These are phyloP conservation scores for Stomatorhinus ivindoensis DNA, from an alignment of 2,113 vertebrate genomes.

Conservation along the genomic window DNA sequence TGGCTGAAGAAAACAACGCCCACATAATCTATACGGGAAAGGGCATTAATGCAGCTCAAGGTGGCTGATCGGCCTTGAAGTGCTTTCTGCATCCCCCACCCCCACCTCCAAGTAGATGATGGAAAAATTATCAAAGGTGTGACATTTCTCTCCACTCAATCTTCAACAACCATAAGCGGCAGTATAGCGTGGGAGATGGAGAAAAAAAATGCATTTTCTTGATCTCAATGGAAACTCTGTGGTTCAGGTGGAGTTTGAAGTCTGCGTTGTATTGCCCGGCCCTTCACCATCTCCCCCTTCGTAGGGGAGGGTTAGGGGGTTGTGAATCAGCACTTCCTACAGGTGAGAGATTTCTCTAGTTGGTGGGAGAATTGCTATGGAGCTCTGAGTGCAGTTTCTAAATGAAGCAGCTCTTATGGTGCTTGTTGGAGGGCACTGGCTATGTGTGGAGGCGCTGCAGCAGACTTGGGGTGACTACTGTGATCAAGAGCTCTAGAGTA, in stretches of 20 bases:
- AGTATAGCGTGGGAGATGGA: not conserved
- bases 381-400: not conserved
- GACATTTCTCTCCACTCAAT: not conserved
- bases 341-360: not conserved
- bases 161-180: not conserved
- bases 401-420: not conserved
- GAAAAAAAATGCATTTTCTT: not conserved
- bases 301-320: not conserved
- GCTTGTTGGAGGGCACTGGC: not conserved
- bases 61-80: not conserved
- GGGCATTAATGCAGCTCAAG: not conserved
- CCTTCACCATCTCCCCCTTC: not conserved
- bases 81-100: not conserved
- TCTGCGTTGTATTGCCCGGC: not conserved
- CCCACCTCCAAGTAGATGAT: not conserved
- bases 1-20: slow-evolving; percentile 12
- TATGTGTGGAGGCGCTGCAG: not conserved
- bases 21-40: not conserved
- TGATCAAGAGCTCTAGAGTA: not conserved
- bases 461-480: not conserved
- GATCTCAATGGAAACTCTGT: not conserved
- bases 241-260: not conserved
- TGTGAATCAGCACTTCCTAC: not conserved
- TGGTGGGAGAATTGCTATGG: not conserved
- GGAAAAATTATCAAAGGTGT: not conserved